Evolutionary conservation across 2,113 vertebrate genomes (phyloP).

Genomic region (Oxygymnocypris stewartii): DNA sequence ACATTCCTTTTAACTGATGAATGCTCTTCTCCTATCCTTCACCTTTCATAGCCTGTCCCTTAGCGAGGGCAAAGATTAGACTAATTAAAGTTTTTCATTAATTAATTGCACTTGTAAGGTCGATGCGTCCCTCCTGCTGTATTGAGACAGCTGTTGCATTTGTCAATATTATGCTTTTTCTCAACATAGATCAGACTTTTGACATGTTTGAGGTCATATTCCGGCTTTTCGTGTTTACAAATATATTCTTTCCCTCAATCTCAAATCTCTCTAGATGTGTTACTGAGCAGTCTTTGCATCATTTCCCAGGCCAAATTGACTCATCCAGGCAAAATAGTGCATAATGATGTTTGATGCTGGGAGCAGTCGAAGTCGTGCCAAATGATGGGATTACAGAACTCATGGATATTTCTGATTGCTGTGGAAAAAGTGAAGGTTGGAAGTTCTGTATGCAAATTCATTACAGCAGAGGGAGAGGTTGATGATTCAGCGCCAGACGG

Average conservation of each 20-base stretch:
- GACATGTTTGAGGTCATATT: background rate
- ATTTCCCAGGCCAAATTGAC: conserved; percentile 3
- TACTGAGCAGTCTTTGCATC: conserved; percentile 8
- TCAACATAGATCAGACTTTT: background rate
- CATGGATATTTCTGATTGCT: conserved; percentile 19
- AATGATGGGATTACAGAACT: conserved; percentile 17
- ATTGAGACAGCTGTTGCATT: background rate
- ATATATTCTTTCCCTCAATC: conserved; percentile 11
- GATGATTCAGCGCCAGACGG: conserved; percentile 25
- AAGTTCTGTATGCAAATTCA: conserved; percentile 31
- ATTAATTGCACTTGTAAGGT: conserved; percentile 6
- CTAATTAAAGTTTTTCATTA: conserved; percentile 4
- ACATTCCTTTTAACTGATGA: background rate
- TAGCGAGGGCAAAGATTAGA: background rate
- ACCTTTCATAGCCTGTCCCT: background rate
- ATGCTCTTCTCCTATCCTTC: background rate
- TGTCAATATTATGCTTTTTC: background rate
- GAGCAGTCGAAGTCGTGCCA: background rate
- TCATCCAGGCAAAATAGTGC: background rate
- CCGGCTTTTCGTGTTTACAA: background rate
- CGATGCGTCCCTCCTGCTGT: background rate
- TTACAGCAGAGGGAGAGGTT: conserved; percentile 13
- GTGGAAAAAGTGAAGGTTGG: conserved; percentile 18
- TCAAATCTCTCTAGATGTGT: background rate
- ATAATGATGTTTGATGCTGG: conserved; percentile 14